Evolutionary conservation across 2,888 invertebrate species (phyloP).

Genomic region (Slavum lentiscoides): DNA sequence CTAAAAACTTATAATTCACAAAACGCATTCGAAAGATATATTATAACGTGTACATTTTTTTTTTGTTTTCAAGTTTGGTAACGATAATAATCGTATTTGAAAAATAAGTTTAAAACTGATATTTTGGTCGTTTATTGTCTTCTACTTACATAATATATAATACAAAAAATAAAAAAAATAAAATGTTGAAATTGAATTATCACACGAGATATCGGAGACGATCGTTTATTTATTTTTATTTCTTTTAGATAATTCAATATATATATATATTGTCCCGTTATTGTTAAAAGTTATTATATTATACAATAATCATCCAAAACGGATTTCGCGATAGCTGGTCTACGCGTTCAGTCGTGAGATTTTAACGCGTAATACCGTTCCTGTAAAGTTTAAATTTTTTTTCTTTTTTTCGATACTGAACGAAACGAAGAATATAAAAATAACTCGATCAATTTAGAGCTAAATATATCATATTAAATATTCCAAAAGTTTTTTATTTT

Average conservation of each 20-base stretch:
- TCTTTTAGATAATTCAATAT: background rate
- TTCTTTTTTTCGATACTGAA: background rate
- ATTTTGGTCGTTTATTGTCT: background rate
- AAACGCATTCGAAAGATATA: background rate
- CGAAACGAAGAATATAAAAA: background rate
- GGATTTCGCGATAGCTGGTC: background rate
- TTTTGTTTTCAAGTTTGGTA: background rate
- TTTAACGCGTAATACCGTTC: background rate
- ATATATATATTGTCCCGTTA: no score
- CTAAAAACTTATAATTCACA: constrained; percentile 14
- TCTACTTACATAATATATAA: background rate
- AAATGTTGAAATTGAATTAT: background rate
- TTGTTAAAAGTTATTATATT: no score
- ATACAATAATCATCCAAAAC: background rate
- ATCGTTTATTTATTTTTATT: constrained; percentile 5
- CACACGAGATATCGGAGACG: background rate
- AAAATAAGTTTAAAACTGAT: background rate
- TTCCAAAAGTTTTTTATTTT: background rate
- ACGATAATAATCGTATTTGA: background rate
- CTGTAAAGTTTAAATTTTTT: background rate
- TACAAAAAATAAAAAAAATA: background rate
- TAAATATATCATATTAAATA: no score
- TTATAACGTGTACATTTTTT: background rate
- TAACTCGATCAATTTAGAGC: no score
- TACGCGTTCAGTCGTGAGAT: background rate